These are phyloP conservation scores for Calidris pugnax DNA, from an alignment of 2,113 vertebrate genomes.

Conservation along the genomic window DNA sequence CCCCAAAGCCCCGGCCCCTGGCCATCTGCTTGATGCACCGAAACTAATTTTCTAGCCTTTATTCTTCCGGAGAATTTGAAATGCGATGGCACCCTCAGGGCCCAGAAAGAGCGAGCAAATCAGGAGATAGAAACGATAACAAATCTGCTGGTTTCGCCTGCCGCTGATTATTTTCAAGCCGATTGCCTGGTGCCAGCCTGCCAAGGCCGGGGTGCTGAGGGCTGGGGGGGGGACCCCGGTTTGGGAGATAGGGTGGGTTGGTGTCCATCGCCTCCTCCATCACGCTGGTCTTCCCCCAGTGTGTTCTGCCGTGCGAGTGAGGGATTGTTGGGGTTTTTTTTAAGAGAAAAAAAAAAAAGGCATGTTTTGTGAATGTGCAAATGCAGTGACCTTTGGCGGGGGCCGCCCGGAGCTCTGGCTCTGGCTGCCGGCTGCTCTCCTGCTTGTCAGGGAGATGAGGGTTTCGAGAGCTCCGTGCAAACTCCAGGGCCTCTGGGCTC, in stretches of 20 bases:
- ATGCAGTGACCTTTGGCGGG: neutral
- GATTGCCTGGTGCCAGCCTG: neutral
- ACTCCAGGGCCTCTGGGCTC: neutral
- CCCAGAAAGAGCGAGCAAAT: neutral
- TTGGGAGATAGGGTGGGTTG: neutral
- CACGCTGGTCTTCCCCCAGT: rapidly evolving
- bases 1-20: neutral
- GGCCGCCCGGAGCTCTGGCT: neutral
- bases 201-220: neutral
- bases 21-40: neutral
- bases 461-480: neutral
- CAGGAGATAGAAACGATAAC: neutral
- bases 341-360: too few species aligned
- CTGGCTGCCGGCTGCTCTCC: neutral
- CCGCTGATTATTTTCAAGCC: neutral
- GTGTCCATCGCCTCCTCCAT: rapidly evolving
- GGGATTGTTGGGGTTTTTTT: neutral
- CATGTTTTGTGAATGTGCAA: neutral
- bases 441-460: neutral
- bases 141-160: neutral
- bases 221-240: neutral
- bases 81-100: neutral
- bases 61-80: neutral
- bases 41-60: neutral
- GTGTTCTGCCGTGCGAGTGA: rapidly evolving